Percentiles rank a stretch among this genome's conserved stretches.
phyloP scores from a whole-genome alignment of 1,140 invertebrate species.

The Asbolus verrucosus region DNA sequence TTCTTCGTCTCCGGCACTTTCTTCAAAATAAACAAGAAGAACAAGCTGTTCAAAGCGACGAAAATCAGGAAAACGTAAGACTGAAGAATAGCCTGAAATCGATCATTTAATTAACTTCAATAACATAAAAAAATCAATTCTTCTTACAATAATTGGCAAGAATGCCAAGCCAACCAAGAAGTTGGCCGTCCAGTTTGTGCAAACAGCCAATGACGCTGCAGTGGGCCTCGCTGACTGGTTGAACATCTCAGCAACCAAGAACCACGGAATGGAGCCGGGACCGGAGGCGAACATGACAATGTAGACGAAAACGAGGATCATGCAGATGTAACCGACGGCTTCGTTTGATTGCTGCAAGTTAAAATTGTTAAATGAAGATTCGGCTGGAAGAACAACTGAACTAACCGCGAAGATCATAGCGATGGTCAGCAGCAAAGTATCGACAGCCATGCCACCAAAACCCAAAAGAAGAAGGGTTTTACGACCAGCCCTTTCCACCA shows the following conservation, averaged over 20 bases:
- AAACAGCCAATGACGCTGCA: slow-evolving; percentile 85
- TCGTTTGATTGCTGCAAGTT: not conserved
- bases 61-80: slow-evolving; percentile 86
- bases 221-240: slow-evolving; percentile 80
- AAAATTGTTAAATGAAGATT: not conserved
- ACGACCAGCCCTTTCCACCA: slow-evolving; percentile 86
- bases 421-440: slow-evolving; percentile 77
- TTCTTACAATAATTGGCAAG: slow-evolving; percentile 75
- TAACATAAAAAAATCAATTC: too few species aligned
- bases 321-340: slow-evolving; percentile 66
- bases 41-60: slow-evolving; percentile 73
- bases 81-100: slow-evolving; percentile 69
- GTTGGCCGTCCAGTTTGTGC: slow-evolving; percentile 90
- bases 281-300: slow-evolving; percentile 85
- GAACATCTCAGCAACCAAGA: slow-evolving; percentile 90
- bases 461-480: slow-evolving; percentile 85
- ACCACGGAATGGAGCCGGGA: slow-evolving; percentile 94
- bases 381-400: not conserved
- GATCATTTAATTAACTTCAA: not conserved
- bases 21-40: slow-evolving; percentile 80
- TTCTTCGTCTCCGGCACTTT: slow-evolving; percentile 91
- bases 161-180: slow-evolving; percentile 84
- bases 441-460: slow-evolving; percentile 79
- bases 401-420: slow-evolving; percentile 6
- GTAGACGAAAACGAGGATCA: slow-evolving; percentile 82